Base-by-base conservation (phyloP, 1,140 invertebrate species). In the Trypoxylus dichotomus region DNA sequence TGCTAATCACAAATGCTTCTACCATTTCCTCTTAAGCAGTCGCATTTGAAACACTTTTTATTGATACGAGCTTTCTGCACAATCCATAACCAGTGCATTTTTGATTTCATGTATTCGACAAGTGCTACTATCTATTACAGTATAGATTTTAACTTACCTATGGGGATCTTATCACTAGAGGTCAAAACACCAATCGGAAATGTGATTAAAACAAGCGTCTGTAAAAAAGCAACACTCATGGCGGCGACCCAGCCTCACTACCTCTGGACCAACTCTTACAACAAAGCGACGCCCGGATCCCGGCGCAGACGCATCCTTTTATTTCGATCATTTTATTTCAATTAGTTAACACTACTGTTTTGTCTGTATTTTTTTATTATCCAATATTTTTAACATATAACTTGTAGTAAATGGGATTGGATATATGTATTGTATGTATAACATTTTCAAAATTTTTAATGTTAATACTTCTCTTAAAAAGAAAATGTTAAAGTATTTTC, bases 101-200 rank as follows among this genome's bases (percentile, higher is more conserved):
- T 54, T 3, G 11, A 54, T 54, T 54, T 54, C 47, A 13, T 54
- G 24, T 29, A 13, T 32, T 32, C 32, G 2, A 32, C 7, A 32
- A 3, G 32, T 32, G 32, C 32, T n/a, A 32, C 7, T 32, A 32
- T 32, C 32, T 32, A 32, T 7, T 32, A 32, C 2, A 2, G 32
- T 32, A 32, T 7, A 32, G 32, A 32, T 32, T 32, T 32, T 32
- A 13, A 68, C 83, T 84, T 79, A 86, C 85, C 85, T 77, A 86
- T 77, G 13, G 85, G 85, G 71, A 86, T 85, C 80, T 86, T 86
- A 71, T 86, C 85, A 24, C 81, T 80, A 37, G 79, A 81, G 15
- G 80, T 82, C 42, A 71, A 80, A 41, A 76, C 80, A 54, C 60
- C 74, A 21, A 79, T 78, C 72, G 79, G 24, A 78, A 81, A 78